phyloP scores from a whole-genome alignment of 2,113 vertebrate genomes.

The Xiphophorus couchianus region DNA sequence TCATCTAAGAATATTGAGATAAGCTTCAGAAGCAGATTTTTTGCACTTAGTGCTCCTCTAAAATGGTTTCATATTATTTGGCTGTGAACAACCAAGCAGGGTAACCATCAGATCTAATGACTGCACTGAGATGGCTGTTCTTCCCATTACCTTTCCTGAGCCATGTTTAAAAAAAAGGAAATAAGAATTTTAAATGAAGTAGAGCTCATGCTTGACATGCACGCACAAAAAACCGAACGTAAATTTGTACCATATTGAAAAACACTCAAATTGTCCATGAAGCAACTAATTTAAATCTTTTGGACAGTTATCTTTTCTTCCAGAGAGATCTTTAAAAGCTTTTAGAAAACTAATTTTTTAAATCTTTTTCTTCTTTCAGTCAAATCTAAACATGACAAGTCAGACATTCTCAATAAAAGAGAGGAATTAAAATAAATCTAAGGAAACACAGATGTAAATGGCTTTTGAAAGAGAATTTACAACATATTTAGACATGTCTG shows the following conservation, averaged over 20 bases:
- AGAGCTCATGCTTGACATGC: neutral
- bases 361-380: neutral
- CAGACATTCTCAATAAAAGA: neutral
- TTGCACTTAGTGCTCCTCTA: slow-evolving; percentile 55
- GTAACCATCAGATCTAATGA: slow-evolving; percentile 59
- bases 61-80: slow-evolving; percentile 57
- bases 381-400: neutral
- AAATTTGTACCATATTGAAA: neutral
- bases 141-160: slow-evolving; percentile 41
- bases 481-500: neutral
- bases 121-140: slow-evolving; percentile 38
- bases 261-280: neutral
- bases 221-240: slow-evolving; percentile 9
- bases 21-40: slow-evolving; percentile 14
- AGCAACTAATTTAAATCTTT: neutral
- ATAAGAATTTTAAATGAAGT: slow-evolving; percentile 10
- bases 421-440: neutral
- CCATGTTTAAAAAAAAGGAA: slow-evolving; percentile 44
- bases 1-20: slow-evolving; percentile 30
- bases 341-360: neutral
- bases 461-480: neutral
- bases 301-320: neutral
- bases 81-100: slow-evolving; percentile 53
- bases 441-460: neutral
- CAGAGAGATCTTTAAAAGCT: neutral